A percentile compares a stretch with the other conserved stretches of the same genome.
phyloP scores from a whole-genome alignment of 2,113 vertebrate genomes.

The rat (Rattus norvegicus) region DNA sequence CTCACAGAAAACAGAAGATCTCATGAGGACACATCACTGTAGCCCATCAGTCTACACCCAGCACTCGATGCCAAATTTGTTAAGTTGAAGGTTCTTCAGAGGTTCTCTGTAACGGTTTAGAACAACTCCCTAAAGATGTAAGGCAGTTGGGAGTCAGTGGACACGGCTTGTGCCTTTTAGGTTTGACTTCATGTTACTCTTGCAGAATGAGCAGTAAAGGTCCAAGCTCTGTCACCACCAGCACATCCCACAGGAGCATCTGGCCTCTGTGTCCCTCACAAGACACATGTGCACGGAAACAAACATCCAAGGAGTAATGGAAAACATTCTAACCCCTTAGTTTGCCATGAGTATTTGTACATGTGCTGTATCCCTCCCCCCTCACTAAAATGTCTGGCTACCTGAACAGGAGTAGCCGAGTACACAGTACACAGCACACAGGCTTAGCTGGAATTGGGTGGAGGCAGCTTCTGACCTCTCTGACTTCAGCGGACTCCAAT shows the following conservation, averaged over 20 bases:
- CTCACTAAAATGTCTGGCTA: background rate
- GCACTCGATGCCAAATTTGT: background rate
- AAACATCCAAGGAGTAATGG: background rate
- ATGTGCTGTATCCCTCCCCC: background rate
- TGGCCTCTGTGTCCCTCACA: background rate
- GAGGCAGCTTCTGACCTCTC: background rate
- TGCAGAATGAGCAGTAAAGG: background rate
- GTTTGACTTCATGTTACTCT: background rate
- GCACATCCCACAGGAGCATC: background rate
- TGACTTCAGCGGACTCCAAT: background rate
- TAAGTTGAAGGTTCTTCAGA: background rate
- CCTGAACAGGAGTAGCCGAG: background rate
- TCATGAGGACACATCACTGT: background rate
- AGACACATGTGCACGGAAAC: background rate
- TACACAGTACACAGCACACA: background rate
- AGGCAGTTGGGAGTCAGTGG: background rate
- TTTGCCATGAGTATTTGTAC: background rate
- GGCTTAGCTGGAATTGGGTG: background rate
- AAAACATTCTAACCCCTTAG: background rate
- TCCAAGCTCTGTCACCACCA: background rate
- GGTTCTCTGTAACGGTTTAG: background rate
- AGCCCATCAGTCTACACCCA: background rate
- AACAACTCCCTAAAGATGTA: background rate
- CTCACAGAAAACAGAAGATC: background rate
- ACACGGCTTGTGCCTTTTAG: background rate